These are phyloP conservation scores for Meteorus colon DNA, from an alignment of 2,888 invertebrate genomes.

Conservation along the genomic window DNA sequence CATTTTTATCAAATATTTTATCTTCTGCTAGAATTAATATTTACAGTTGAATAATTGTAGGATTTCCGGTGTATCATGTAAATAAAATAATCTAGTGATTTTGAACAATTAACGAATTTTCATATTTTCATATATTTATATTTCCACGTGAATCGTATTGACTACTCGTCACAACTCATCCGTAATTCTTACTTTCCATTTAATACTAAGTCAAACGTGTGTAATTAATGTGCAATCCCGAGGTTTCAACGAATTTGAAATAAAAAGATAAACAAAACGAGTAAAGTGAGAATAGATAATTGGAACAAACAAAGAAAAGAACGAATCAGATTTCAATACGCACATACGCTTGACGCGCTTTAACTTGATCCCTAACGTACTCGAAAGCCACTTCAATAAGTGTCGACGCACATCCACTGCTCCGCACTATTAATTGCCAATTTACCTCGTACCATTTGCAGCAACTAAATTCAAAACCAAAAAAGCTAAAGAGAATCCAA, in stretches of 20 bases:
- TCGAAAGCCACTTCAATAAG: slow-evolving; percentile 21
- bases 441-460: neutral
- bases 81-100: neutral
- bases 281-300: neutral
- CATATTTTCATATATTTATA: no score
- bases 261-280: neutral
- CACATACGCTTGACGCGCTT: neutral
- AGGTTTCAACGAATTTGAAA: neutral
- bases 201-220: neutral
- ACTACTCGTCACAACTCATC: no score
- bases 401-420: slow-evolving; percentile 17
- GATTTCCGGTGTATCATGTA: neutral
- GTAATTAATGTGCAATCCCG: neutral
- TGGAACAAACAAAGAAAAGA: neutral
- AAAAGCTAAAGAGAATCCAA: neutral
- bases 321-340: neutral
- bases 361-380: neutral
- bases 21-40: neutral
- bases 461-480: neutral
- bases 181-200: neutral
- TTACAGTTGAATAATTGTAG: neutral
- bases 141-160: neutral
- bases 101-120: no score
- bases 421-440: slow-evolving; percentile 13
- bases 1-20: neutral